Base-by-base conservation (phyloP, 2,888 invertebrate species). In the Agonopterix heracliana region DNA sequence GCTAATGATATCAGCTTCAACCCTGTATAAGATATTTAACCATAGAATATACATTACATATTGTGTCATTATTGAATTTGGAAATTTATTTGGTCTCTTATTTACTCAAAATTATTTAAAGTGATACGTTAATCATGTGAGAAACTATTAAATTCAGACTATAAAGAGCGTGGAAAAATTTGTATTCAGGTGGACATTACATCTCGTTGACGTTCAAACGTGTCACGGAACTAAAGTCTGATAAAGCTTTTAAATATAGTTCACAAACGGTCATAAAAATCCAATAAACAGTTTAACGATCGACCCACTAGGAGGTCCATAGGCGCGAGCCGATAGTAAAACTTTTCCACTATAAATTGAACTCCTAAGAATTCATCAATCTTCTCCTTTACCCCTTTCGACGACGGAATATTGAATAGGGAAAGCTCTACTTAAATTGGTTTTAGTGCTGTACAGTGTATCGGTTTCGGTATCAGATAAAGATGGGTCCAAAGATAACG, bases 271-370 rank as follows among this genome's bases (percentile, higher is more conserved):
- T 71, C 77, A 76, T 81, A 78, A 81, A 81, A 81, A 75, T 72
- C 76, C 75, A 71, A 79, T 79, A 81, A 78, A 80, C 71, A 68
- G 71, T 77, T 69, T 81, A 80, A 79, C 80, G 74, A 76, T 72
- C 77, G 71, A 70, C 76, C 76, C 73, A 68, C 71, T 75, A 78
- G 78, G 78, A 76, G 80, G 80, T 79, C 78, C 60, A 52, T 62
- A 71, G 73, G 69, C 63, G 63, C 65, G 59, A 61, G 62, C 52
- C 62, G 66, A 67, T 69, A 71, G 60, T 72, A 71, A 72, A 73
- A 66, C 54, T 49, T 53, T 49, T 47, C 77, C 71, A 71, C 41
- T 52, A 7, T 57, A 61, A 12, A 43, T 50, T 57, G 76, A 69
- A 11, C 71, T 58, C 53, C 55, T 48, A 34, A 51, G 54, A 46